Evolutionary conservation across 2,113 vertebrate genomes (phyloP).

Genomic region (Gavialis gangeticus): DNA sequence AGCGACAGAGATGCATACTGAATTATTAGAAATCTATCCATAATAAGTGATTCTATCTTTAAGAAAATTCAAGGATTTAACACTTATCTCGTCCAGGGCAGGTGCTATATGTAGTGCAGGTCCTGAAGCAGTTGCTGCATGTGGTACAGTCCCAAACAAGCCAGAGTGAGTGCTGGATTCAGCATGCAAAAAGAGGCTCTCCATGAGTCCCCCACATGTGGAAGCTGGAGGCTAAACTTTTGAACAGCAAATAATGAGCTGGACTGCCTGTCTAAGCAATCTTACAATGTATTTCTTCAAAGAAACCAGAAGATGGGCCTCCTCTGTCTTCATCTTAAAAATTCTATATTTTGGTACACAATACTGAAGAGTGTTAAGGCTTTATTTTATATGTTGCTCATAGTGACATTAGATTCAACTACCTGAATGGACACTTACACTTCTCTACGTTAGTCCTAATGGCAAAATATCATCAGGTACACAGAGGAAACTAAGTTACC

Average conservation of each 20-base stretch:
- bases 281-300: background rate
- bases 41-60: background rate
- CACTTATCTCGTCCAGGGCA: background rate
- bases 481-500: slow-evolving; percentile 3
- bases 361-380: background rate
- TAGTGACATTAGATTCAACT: background rate
- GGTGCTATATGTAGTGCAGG: too few species aligned
- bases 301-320: background rate
- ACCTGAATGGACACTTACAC: background rate
- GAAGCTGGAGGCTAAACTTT: background rate
- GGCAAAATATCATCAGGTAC: background rate
- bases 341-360: background rate
- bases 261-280: background rate
- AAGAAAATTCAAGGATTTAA: background rate
- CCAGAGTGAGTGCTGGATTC: too few species aligned
- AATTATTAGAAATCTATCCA: background rate
- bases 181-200: too few species aligned
- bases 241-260: background rate
- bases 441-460: background rate
- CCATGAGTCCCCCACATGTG: too few species aligned
- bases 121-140: too few species aligned
- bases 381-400: background rate
- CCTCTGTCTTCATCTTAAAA: background rate
- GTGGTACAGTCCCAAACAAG: too few species aligned
- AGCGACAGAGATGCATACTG: background rate